Evolutionary conservation across 2,888 invertebrate species (phyloP).

Genomic region (Tetranychus truncatus): DNA sequence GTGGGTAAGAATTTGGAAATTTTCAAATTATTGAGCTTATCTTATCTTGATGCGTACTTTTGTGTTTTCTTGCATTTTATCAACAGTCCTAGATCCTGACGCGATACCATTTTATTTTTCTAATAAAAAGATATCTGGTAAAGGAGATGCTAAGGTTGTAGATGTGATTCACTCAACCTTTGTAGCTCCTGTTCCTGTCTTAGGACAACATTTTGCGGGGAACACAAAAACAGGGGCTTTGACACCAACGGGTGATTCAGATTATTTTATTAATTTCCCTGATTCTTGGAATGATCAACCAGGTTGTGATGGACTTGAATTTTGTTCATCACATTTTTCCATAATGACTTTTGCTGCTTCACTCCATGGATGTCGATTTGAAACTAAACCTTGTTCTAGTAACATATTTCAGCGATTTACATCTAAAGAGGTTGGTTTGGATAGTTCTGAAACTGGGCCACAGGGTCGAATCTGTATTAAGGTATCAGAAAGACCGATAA

Average conservation of each 20-base stretch:
- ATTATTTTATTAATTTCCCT: conserved; percentile 8
- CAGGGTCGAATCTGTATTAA: conserved; percentile 3
- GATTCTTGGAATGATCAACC: conserved; percentile 4
- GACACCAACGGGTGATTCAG: background rate
- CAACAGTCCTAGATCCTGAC: background rate
- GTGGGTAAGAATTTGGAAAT: background rate
- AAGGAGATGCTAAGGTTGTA: background rate
- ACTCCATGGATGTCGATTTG: background rate
- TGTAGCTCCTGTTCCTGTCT: background rate
- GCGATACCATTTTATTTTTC: conserved; percentile 6
- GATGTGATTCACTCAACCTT: conserved; percentile 1
- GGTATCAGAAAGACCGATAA: background rate
- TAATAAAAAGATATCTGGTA: conserved; percentile 2
- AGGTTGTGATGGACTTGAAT: background rate
- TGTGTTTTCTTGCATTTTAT: background rate
- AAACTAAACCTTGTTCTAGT: background rate
- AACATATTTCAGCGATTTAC: background rate
- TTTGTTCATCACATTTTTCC: background rate
- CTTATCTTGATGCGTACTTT: background rate
- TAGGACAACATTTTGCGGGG: conserved; percentile 1
- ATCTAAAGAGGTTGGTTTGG: background rate
- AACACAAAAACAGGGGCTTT: background rate
- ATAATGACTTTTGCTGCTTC: background rate
- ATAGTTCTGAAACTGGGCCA: background rate
- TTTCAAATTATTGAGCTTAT: background rate